phyloP scores from a whole-genome alignment of 1,140 invertebrate species.

The Lepidurus packardi region DNA sequence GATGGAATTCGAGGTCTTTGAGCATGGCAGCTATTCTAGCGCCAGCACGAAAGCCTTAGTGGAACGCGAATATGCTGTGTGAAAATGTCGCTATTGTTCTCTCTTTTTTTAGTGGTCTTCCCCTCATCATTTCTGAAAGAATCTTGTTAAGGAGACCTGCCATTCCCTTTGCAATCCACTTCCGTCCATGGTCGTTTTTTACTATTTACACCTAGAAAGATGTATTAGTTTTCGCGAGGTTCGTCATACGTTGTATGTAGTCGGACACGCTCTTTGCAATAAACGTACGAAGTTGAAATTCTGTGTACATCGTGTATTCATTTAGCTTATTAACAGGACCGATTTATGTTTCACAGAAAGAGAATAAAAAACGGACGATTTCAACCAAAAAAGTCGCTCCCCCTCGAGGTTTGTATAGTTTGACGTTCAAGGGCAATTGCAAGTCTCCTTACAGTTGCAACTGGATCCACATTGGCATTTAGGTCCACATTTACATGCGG shows the following conservation, averaged over 20 bases:
- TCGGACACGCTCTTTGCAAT: neutral
- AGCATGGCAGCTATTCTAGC: conserved; percentile 23
- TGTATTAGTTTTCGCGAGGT: neutral
- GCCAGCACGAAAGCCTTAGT: neutral
- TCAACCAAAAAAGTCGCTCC: neutral
- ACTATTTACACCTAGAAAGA: neutral
- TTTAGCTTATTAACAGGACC: too few species aligned
- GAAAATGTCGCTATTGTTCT: neutral
- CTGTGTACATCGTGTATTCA: neutral
- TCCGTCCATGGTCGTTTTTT: neutral
- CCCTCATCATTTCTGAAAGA: neutral
- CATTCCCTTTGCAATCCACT: neutral
- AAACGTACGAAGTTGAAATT: neutral
- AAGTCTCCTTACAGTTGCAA: conserved; percentile 5
- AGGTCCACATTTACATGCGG: conserved; percentile 1
- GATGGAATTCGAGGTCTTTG: conserved; percentile 29
- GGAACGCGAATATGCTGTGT: conserved; percentile 15
- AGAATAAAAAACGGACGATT: too few species aligned
- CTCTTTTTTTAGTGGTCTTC: neutral
- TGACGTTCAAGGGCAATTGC: neutral
- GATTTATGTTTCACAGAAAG: too few species aligned
- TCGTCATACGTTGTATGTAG: neutral
- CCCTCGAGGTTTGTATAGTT: neutral
- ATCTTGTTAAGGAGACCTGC: neutral
- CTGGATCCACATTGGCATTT: neutral